Conservation (phyloP, 2,888 invertebrate genomes). For the Caenorhabditis sp. region DNA sequence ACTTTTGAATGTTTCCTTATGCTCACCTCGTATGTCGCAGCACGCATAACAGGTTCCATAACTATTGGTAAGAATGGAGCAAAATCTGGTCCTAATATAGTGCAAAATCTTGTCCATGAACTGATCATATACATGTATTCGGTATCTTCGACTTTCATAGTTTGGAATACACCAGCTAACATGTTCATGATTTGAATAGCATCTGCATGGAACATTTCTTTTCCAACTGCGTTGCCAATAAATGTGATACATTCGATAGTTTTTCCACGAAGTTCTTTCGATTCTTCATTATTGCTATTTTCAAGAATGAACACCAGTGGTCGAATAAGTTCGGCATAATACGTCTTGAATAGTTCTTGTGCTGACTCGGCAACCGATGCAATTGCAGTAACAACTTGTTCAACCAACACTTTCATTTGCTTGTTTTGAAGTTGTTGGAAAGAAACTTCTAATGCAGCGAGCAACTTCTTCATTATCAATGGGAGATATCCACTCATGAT, state of each 20-base stretch:
- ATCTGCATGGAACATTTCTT: slow-evolving; percentile 82
- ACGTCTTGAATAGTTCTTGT: slow-evolving; percentile 90
- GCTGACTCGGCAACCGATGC: slow-evolving; percentile 98
- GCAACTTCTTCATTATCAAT: slow-evolving; percentile 85
- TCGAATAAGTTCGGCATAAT: slow-evolving; percentile 87
- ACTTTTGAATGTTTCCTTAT: no score
- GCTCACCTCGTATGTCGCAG: slow-evolving; percentile 88
- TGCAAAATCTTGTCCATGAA: slow-evolving; percentile 98
- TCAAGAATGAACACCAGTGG: slow-evolving; percentile 95
- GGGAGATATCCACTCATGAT: slow-evolving; percentile 23
- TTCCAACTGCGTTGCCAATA: slow-evolving; percentile 81
- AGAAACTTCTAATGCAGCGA: slow-evolving; percentile 86
- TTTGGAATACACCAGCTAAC: slow-evolving; percentile 24
- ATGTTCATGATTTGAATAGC: slow-evolving; percentile 81
- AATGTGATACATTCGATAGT: slow-evolving; percentile 98
- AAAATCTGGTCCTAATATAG: slow-evolving; percentile 74
- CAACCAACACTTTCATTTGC: slow-evolving; percentile 92
- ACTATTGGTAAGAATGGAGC: slow-evolving; percentile 90
- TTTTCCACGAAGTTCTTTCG: slow-evolving; percentile 82
- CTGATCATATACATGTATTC: slow-evolving; percentile 93
- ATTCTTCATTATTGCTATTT: slow-evolving; percentile 78
- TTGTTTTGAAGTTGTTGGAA: slow-evolving; percentile 89
- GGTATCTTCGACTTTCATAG: slow-evolving; percentile 42
- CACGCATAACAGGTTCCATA: slow-evolving; percentile 91
- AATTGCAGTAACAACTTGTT: slow-evolving; percentile 77